Percentiles rank a stretch among this genome's conserved stretches.
These are phyloP conservation scores for Molossus molossus DNA, from an alignment of 2,797 vertebrate genomes.

Conservation along the genomic window DNA sequence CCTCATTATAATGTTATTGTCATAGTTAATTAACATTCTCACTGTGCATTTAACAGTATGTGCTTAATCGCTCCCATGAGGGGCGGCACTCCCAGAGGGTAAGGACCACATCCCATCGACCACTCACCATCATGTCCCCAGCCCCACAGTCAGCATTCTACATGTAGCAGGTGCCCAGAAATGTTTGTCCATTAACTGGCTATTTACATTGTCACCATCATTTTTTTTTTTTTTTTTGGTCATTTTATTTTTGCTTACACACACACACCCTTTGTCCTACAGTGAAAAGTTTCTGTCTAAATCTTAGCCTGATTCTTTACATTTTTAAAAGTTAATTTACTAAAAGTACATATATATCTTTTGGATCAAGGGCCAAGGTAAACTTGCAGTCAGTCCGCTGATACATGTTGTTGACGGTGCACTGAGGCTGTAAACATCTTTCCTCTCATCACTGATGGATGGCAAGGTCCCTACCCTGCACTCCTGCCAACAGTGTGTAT, in stretches of 20 bases:
- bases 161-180: fast-evolving
- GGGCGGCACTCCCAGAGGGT: not conserved
- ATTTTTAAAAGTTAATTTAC: slow-evolving; percentile 36
- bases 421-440: slow-evolving; percentile 48
- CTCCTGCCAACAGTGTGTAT: slow-evolving; percentile 67
- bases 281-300: not conserved
- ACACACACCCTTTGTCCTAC: not conserved
- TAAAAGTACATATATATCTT: slow-evolving; percentile 25
- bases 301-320: not conserved
- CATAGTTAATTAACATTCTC: not conserved
- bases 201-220: not conserved
- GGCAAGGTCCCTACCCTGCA: slow-evolving; percentile 59
- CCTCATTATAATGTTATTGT: not conserved
- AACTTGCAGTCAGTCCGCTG: slow-evolving; percentile 27
- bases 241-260: not conserved
- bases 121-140: not conserved
- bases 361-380: slow-evolving; percentile 47
- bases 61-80: not conserved
- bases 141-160: not conserved
- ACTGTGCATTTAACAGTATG: not conserved
- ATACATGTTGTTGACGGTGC: slow-evolving; percentile 37
- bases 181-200: not conserved
- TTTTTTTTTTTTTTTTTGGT: not conserved
- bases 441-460: slow-evolving; percentile 16
- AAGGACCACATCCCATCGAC: not conserved